Evolutionary conservation across 1,140 invertebrate genomes (phyloP).

Genomic region (Melipona quadrifasciata): DNA sequence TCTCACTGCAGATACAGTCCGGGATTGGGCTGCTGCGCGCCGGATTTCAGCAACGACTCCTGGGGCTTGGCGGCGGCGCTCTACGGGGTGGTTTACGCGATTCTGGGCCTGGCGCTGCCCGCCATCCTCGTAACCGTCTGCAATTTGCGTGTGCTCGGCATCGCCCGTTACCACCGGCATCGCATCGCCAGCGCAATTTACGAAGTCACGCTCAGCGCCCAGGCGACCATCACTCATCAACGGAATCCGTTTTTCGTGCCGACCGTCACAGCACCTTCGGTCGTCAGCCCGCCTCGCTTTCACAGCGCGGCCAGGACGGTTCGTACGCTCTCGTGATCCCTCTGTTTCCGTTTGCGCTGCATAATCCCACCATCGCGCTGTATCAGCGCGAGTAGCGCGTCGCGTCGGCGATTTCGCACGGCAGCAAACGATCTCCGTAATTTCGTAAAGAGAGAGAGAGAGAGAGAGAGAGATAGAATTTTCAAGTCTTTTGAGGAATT

Average conservation of each 20-base stretch:
- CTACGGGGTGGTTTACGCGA: conserved; percentile 86
- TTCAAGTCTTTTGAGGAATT: too few relatives aligned
- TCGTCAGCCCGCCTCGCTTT: conserved; percentile 83
- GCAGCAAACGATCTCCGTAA: neutral
- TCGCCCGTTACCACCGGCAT: conserved; percentile 91
- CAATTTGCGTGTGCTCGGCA: conserved; percentile 89
- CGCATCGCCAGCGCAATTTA: conserved; percentile 92
- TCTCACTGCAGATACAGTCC: conserved; percentile 78
- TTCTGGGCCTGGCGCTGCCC: conserved; percentile 86
- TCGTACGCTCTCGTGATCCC: conserved; percentile 29
- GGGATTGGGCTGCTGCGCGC: conserved; percentile 84
- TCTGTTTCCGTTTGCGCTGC: neutral
- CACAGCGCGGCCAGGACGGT: conserved; percentile 87
- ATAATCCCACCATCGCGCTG: conserved; percentile 9
- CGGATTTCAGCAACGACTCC: conserved; percentile 85
- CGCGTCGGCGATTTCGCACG: neutral
- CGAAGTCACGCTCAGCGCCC: conserved; percentile 91
- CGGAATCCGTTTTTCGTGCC: conserved; percentile 88
- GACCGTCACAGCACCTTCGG: conserved; percentile 82
- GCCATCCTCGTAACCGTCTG: conserved; percentile 87
- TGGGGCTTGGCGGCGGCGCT: conserved; percentile 80
- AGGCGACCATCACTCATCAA: conserved; percentile 92
- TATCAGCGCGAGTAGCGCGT: neutral
- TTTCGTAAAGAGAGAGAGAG: neutral
- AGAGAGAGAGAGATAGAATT: neutral